phyloP scores from a whole-genome alignment of 2,113 vertebrate species.

The Chauna torquata region DNA sequence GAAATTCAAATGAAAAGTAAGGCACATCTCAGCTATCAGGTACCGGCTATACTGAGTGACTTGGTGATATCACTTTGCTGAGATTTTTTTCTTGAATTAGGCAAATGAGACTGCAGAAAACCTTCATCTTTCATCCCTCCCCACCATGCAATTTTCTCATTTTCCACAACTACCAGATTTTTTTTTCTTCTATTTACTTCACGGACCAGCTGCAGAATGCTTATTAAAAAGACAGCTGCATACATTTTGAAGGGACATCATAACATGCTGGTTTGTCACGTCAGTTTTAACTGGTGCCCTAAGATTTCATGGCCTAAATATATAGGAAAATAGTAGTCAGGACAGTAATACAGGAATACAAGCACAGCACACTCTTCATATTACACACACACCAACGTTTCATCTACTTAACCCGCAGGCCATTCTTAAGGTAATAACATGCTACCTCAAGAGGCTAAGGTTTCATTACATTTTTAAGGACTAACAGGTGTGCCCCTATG shows the following conservation, averaged over 20 bases:
- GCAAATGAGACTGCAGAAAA: neutral
- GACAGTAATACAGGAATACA: conserved; percentile 38
- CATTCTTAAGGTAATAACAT: conserved; percentile 45
- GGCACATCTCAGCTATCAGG: neutral
- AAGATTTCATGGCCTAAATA: neutral
- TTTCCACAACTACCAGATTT: neutral
- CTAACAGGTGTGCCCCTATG: conserved; percentile 1
- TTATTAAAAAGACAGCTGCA: conserved; percentile 1
- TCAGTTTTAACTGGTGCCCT: neutral
- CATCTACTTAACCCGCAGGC: conserved; percentile 37
- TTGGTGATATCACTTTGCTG: neutral
- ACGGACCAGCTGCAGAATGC: neutral
- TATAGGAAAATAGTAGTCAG: conserved; percentile 28
- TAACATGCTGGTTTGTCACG: neutral
- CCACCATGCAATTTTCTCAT: neutral
- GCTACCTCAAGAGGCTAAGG: conserved; percentile 29
- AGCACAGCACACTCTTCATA: conserved; percentile 29
- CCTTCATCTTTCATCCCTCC: neutral
- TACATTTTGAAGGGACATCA: neutral
- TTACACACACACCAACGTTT: neutral
- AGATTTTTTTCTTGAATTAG: neutral
- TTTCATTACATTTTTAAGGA: conserved; percentile 50
- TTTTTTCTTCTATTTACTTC: neutral
- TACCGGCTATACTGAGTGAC: neutral
- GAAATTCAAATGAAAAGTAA: neutral